Evolutionary conservation across 2,888 invertebrate species (phyloP).

Genomic region (Phortica okadai): DNA sequence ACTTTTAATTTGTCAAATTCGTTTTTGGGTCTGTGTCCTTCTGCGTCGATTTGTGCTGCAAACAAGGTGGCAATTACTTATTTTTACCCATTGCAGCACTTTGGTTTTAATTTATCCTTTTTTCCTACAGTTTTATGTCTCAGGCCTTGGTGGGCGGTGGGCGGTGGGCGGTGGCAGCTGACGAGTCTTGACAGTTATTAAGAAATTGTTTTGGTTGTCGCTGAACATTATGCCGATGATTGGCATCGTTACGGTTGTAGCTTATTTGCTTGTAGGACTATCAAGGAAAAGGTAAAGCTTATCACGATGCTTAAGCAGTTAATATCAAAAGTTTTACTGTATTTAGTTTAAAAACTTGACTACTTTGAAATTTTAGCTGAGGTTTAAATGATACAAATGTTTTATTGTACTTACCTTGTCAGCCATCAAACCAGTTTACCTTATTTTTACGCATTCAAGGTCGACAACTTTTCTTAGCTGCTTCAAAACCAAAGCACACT

Average conservation of each 20-base stretch:
- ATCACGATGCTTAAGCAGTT: no score
- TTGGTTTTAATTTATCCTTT: conserved; percentile 55
- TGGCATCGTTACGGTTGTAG: background rate
- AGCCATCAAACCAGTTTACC: no score
- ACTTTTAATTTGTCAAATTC: conserved; percentile 69
- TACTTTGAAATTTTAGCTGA: no score
- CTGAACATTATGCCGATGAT: background rate
- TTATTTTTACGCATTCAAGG: no score
- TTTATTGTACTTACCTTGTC: no score
- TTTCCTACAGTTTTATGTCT: background rate
- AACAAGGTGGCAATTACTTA: conserved; percentile 70
- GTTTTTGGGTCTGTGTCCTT: conserved; percentile 46
- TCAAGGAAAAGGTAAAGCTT: no score
- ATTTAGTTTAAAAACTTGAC: no score
- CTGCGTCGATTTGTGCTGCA: background rate
- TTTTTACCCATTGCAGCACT: conserved; percentile 53
- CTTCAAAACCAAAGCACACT: no score
- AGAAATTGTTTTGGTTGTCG: conserved; percentile 25
- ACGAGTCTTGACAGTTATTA: conserved; percentile 12
- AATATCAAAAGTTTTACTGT: no score
- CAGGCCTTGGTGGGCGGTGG: background rate
- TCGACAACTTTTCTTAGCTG: no score
- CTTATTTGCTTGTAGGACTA: background rate
- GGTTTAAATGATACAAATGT: no score
- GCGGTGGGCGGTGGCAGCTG: background rate